phyloP scores from a whole-genome alignment of 2,113 vertebrate species.

The Rhodinocichla rosea region DNA sequence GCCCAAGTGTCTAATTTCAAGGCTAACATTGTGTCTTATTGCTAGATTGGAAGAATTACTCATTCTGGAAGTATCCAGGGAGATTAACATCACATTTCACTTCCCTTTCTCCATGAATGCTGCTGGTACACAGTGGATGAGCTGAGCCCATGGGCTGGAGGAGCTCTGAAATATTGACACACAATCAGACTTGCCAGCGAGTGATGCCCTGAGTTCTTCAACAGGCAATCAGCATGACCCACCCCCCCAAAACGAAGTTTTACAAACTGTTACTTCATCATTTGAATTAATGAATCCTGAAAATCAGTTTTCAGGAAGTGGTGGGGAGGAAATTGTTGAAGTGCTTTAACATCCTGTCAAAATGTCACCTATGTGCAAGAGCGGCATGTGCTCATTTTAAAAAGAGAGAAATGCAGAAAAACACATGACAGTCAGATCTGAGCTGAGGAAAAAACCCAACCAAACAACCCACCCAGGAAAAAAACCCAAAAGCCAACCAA shows the following conservation, averaged over 20 bases:
- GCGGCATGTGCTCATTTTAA: neutral
- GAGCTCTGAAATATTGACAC: neutral
- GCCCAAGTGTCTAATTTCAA: constrained; percentile 50
- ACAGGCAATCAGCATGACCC: neutral
- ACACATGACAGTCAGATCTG: neutral
- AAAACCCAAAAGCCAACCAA: neutral
- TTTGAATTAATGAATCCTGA: neutral
- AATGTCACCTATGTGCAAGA: neutral
- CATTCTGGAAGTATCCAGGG: neutral
- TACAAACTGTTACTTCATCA: neutral
- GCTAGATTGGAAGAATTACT: constrained; percentile 38
- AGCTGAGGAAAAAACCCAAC: neutral
- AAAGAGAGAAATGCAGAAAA: neutral
- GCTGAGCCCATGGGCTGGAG: neutral
- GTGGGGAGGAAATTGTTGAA: neutral
- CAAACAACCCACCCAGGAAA: neutral
- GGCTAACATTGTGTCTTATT: constrained; percentile 1
- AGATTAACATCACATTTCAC: neutral
- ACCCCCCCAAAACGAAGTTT: neutral
- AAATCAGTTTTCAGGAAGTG: neutral
- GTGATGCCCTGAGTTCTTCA: neutral
- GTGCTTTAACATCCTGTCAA: neutral
- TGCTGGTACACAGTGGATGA: neutral
- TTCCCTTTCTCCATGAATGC: neutral
- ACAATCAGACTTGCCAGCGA: neutral